These are phyloP conservation scores for Nestor notabilis DNA, from an alignment of 2,113 vertebrate genomes.

Conservation along the genomic window DNA sequence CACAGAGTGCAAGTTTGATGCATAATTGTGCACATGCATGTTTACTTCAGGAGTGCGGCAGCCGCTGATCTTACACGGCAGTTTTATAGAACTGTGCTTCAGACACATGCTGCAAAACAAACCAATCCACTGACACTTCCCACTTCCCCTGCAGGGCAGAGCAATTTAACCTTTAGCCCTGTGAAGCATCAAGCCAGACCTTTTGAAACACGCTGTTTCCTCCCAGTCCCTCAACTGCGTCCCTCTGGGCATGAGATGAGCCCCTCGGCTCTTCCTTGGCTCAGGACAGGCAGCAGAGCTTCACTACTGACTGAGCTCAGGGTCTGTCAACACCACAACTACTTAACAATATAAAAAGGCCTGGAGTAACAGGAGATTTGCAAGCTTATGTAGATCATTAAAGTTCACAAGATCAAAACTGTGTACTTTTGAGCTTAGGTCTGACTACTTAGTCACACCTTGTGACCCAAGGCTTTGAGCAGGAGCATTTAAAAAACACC, in stretches of 20 bases:
- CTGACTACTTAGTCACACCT: slow-evolving; percentile 38
- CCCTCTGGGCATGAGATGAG: neutral
- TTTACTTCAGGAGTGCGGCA: slow-evolving; percentile 61
- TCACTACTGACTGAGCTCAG: neutral
- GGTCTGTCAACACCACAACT: neutral
- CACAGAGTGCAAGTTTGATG: neutral
- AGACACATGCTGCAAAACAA: slow-evolving; percentile 55
- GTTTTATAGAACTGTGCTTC: slow-evolving; percentile 35
- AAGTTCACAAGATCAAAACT: slow-evolving; percentile 12
- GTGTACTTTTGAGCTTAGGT: slow-evolving; percentile 6
- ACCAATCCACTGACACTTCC: neutral
- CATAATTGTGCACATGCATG: neutral
- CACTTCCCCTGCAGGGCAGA: neutral
- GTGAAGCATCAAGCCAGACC: slow-evolving; percentile 61
- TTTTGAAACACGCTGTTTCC: neutral
- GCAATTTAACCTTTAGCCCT: slow-evolving; percentile 33
- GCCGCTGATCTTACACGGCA: slow-evolving; percentile 41
- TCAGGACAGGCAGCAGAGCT: neutral
- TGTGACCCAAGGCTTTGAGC: slow-evolving; percentile 51
- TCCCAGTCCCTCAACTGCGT: neutral
- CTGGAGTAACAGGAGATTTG: neutral
- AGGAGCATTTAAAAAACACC: neutral
- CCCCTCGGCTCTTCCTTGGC: neutral
- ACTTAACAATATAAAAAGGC: neutral
- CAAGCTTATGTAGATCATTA: slow-evolving; percentile 21